phyloP scores from a whole-genome alignment of 2,113 vertebrate genomes.

The Odontesthes bonariensis region DNA sequence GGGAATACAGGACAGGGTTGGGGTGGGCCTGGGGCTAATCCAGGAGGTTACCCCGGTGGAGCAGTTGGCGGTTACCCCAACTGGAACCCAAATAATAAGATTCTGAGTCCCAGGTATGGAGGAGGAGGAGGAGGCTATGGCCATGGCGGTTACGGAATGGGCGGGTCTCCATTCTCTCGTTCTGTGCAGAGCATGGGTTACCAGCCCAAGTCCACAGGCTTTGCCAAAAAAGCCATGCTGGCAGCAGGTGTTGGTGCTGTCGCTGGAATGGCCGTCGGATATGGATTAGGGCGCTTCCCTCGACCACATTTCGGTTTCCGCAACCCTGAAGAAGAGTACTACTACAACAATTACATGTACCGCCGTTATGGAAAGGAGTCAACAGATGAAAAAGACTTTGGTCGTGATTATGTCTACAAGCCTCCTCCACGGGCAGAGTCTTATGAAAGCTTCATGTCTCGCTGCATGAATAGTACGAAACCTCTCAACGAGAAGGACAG shows the following conservation, averaged over 20 bases:
- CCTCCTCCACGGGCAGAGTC: conserved; percentile 63
- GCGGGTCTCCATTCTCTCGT: conserved; percentile 80
- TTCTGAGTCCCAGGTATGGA: conserved; percentile 79
- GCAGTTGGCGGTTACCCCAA: conserved; percentile 74
- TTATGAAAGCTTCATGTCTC: conserved; percentile 76
- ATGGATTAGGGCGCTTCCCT: conserved; percentile 81
- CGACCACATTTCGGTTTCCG: conserved; percentile 79
- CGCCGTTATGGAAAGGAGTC: conserved; percentile 68
- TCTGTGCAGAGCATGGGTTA: conserved; percentile 76
- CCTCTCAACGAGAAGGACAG: conserved; percentile 47
- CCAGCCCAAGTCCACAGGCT: conserved; percentile 73
- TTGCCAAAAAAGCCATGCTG: conserved; percentile 82
- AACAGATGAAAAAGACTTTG: conserved; percentile 74
- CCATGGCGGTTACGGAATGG: conserved; percentile 63
- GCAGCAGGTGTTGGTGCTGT: conserved; percentile 82
- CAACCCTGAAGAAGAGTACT: conserved; percentile 75
- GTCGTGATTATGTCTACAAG: conserved; percentile 74
- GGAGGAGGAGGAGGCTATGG: conserved; percentile 72
- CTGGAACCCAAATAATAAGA: conserved; percentile 83
- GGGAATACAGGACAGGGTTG: conserved; percentile 65
- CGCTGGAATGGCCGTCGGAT: conserved; percentile 82
- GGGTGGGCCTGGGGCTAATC: conserved; percentile 55
- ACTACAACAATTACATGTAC: conserved; percentile 86
- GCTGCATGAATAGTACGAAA: conserved; percentile 75
- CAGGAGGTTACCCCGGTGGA: conserved; percentile 70